These are phyloP conservation scores for Marmota monax DNA, from an alignment of 2,113 vertebrate genomes.

Conservation along the genomic window DNA sequence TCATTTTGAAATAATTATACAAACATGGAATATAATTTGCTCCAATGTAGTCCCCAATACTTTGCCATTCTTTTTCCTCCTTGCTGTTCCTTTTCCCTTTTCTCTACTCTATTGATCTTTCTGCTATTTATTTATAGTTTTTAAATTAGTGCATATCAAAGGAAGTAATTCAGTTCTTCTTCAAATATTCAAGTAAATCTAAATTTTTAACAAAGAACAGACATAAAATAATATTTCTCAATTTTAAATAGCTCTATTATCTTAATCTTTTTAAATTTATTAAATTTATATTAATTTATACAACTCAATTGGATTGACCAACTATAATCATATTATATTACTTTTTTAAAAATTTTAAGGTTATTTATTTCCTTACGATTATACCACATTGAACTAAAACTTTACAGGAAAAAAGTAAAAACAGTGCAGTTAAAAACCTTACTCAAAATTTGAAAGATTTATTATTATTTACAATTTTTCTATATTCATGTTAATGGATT, in stretches of 20 bases:
- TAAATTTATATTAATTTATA: neutral
- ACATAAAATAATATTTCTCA: neutral
- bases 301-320: neutral
- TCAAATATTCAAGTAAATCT: neutral
- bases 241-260: neutral
- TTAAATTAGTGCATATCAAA: too few relatives aligned
- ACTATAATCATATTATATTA: neutral
- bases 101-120: too few relatives aligned
- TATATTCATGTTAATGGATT: too few relatives aligned
- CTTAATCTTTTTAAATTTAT: neutral
- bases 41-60: too few relatives aligned
- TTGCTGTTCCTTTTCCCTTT: too few relatives aligned
- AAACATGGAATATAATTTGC: too few relatives aligned
- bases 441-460: neutral
- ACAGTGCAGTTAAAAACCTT: neutral
- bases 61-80: too few relatives aligned
- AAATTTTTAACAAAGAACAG: neutral
- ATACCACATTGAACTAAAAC: neutral
- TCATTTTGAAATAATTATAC: too few relatives aligned
- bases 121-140: too few relatives aligned
- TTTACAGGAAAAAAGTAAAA: too few relatives aligned
- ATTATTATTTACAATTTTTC: too few relatives aligned
- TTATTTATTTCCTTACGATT: neutral
- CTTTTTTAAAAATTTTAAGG: neutral
- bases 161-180: neutral